Conservation (phyloP, 1,140 invertebrate species). For the Mya arenaria region DNA sequence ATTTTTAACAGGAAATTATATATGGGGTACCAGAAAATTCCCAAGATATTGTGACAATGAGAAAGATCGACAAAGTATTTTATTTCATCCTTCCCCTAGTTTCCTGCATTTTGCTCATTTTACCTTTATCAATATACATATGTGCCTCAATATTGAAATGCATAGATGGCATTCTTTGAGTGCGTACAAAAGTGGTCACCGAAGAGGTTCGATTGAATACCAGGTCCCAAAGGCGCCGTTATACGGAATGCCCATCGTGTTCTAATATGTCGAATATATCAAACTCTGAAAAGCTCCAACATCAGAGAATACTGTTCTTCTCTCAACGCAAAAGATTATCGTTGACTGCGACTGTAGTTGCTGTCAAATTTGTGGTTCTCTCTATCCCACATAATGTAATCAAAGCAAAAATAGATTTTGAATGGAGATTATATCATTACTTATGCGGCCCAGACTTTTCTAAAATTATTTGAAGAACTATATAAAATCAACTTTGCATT, state of each 20-base stretch:
- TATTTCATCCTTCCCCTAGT: constrained; percentile 57
- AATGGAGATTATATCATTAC: constrained; percentile 34
- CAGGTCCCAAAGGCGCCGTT: constrained; percentile 21
- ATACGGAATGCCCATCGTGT: constrained; percentile 24
- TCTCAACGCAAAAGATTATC: constrained; percentile 51
- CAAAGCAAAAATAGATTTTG: constrained; percentile 54
- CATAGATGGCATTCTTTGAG: constrained; percentile 35
- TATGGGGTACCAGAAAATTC: constrained; percentile 61
- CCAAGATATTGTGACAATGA: constrained; percentile 56
- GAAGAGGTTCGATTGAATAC: constrained; percentile 34
- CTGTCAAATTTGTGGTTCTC: constrained; percentile 48
- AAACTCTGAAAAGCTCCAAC: constrained; percentile 21
- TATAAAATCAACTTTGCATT: constrained; percentile 51
- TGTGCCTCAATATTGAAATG: constrained; percentile 40
- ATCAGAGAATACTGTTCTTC: constrained; percentile 37
- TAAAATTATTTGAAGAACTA: constrained; percentile 50
- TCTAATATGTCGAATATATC: no score
- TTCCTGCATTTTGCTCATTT: constrained; percentile 17
- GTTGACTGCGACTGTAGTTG: constrained; percentile 31
- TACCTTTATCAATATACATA: constrained; percentile 29
- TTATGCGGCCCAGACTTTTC: background rate
- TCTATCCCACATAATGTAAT: constrained; percentile 60
- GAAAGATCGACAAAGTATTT: constrained; percentile 60
- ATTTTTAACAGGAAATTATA: constrained; percentile 42
- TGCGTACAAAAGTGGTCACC: constrained; percentile 23